Conservation (phyloP, 2,888 invertebrate genomes). For the Tillus elongatus region DNA sequence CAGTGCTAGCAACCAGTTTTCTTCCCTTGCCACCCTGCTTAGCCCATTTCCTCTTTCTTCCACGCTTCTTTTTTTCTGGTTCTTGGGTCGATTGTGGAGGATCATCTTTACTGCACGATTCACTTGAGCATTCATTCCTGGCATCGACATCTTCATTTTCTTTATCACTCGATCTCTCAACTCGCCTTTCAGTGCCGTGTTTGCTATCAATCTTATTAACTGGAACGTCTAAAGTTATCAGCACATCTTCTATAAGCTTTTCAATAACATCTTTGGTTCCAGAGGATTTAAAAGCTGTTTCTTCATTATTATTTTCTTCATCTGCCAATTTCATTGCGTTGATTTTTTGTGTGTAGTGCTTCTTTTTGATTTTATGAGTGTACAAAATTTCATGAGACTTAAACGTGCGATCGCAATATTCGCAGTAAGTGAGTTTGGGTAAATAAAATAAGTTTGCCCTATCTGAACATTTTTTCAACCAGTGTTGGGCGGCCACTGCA, state of each 20-base stretch:
- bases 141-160: conserved; percentile 10
- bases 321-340: conserved; percentile 30
- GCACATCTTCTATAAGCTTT: conserved; percentile 37
- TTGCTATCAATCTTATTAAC: conserved; percentile 20
- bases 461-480: conserved; percentile 43
- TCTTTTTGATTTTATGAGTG: conserved; percentile 49
- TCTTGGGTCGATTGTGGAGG: conserved; percentile 10
- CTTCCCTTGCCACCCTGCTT: conserved; percentile 23
- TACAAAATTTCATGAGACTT: conserved; percentile 47
- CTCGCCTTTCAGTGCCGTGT: conserved; percentile 12
- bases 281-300: conserved; percentile 20
- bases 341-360: conserved; percentile 40
- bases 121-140: background rate
- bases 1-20: conserved; percentile 22
- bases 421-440: conserved; percentile 41
- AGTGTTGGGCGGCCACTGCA: conserved; percentile 47
- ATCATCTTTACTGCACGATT: background rate
- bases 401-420: conserved; percentile 43
- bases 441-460: conserved; percentile 43
- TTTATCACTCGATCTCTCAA: conserved; percentile 13
- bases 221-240: conserved; percentile 34
- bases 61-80: conserved; percentile 31
- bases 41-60: conserved; percentile 35
- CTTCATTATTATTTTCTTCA: conserved; percentile 5
- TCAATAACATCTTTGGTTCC: conserved; percentile 35